Conservation (phyloP, 2,888 invertebrate species). For the Polia nebulosa region DNA sequence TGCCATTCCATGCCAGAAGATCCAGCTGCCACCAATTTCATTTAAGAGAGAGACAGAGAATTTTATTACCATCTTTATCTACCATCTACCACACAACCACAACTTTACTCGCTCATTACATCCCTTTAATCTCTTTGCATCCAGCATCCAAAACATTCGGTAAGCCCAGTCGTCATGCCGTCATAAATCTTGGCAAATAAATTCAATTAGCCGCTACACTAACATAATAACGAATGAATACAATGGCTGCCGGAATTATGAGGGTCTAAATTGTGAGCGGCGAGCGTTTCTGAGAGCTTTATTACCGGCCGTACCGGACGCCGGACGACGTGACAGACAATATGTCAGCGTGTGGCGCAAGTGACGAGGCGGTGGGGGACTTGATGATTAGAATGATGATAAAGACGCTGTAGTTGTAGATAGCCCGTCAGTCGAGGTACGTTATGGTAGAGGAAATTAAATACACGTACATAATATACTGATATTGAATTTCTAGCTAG, state of each 20-base stretch:
- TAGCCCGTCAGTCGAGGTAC: too few species aligned
- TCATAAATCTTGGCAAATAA: conserved; percentile 67
- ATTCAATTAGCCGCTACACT: conserved; percentile 71
- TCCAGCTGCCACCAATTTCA: too few species aligned
- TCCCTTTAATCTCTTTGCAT: conserved; percentile 30
- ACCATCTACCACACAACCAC: neutral
- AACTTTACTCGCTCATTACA: conserved; percentile 12
- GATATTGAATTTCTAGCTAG: too few species aligned
- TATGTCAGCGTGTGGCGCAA: conserved; percentile 70
- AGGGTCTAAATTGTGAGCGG: conserved; percentile 77
- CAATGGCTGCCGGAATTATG: conserved; percentile 73
- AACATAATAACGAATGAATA: conserved; percentile 71
- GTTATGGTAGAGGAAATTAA: neutral
- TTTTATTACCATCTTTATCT: neutral
- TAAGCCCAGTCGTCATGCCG: conserved; percentile 39
- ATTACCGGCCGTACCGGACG: conserved; percentile 75
- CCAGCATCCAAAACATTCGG: conserved; percentile 36
- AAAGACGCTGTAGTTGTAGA: neutral
- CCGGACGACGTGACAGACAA: conserved; percentile 73
- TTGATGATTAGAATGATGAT: neutral
- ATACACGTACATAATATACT: neutral
- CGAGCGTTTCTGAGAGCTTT: conserved; percentile 76
- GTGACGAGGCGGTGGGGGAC: conserved; percentile 11
- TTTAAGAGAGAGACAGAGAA: too few species aligned
- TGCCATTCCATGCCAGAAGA: too few species aligned